Evolutionary conservation across 1,140 invertebrate species (phyloP), one percentile per base, ranked within the genome.

Genomic region (Dryas iulia): DNA sequence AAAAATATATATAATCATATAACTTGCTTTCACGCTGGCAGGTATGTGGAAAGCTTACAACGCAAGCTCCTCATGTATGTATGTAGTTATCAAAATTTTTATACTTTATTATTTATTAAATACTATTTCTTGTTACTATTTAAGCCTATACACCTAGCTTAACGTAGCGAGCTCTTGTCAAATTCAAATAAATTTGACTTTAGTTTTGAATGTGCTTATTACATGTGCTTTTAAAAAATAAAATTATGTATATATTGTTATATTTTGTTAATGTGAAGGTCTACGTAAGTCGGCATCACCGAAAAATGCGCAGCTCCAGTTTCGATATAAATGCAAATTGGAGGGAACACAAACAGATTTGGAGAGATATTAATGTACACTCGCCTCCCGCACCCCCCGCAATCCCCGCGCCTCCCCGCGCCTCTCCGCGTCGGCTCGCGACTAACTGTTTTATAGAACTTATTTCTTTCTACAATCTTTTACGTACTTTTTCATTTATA

Each of bases 291-390:
- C n/a, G n/a, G 12, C 33, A 39, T n/a, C 33, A 7, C 33, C 33
- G 6, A 39, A 39, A n/a, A 39, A 39, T 39, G 33, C 33, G 33
- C 33, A 39, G 71, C 68, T 59, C 47, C 59, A 59, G 64, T 58
- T 74, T 72, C 76, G 70, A 77, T 74, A 77, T 74, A 74, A 77
- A 74, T 77, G 76, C 76, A 77, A 74, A 77, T 72, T 66, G 62
- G 66, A 58, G 60, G 57, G 59, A 74, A 74, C 59, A 77, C 75
- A 77, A 77, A 77, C 72, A 74, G 75, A 77, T 77, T 71, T 69
- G 58, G 30, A 64, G 69, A 74, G 73, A 77, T 74, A 71, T 74
- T 74, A 72, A 77, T 77, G 75, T 74, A 71, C 33, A 39, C 33
- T 39, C 33, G 33, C 14, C 33, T n/a, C n/a, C n/a, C n/a, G n/a